Evolutionary conservation across 1,140 invertebrate genomes (phyloP), one percentile per base, ranked within the genome.

Genomic region (Bombus waltoni): DNA sequence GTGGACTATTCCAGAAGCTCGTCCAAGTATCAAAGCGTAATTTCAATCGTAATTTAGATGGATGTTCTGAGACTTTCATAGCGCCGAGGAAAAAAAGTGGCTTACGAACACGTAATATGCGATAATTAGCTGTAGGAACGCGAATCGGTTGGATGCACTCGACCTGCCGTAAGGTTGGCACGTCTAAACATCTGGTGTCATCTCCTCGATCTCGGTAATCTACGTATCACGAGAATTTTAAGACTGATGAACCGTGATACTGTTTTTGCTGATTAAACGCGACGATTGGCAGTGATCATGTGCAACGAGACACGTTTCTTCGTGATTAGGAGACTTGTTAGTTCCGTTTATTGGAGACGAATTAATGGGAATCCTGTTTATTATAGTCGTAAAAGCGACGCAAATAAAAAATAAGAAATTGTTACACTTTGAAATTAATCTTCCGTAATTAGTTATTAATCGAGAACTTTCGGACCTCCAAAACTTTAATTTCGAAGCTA

Each of bases 91-190:
- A 28, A 40, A 28, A 72, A 13, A n/a, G 40, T 28, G 70, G 10
- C 70, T 13, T 72, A 40, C 25, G 25, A 38, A 5, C 25, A 10
- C 62, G 5, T 44, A 28, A 68, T 25, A 42, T 44, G 38, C 3
- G 62, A 78, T 78, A 78, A 78, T 78, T 59, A 78, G 44, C 44
- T 59, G 59, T 66, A 44, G 62, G 44, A 68, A 79, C 66, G 62
- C 15, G 42, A 62, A 28, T 47, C 35, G 44, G 42, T 35, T 71
- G 32, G 78, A 80, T 80, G 65, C 78, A 35, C 78, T 70, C 65
- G 65, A 68, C 32, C 53, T 15, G 25, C 5, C 44, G 47, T 66
- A 71, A 80, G 78, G 78, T 80, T 80, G 44, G 32, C 65, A 13
- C 65, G 78, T 53, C 70, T 53, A 71, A 40, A 68, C 42, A 71